A percentile compares a stretch with the other conserved stretches of the same genome.
Evolutionary conservation across 2,888 invertebrate species (phyloP).

Genomic region (Aporophyla lueneburgensis): DNA sequence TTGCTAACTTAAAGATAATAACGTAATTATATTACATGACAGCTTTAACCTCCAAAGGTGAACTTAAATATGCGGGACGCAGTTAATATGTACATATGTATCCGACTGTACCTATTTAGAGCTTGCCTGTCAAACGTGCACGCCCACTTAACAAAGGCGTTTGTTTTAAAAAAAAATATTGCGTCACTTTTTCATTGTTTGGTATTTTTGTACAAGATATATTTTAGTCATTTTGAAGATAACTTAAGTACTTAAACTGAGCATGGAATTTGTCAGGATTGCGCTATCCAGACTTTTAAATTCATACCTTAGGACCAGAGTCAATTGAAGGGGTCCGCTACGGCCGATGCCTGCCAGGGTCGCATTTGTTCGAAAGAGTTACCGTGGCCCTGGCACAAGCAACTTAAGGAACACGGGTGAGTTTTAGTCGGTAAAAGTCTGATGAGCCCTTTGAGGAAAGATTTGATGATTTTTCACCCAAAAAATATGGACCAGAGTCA

Average conservation of each 20-base stretch:
- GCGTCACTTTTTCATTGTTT: constrained; percentile 39
- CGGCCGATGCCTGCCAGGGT: too few species aligned
- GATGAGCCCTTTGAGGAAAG: too few species aligned
- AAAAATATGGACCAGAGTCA: too few species aligned
- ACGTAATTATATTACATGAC: constrained; percentile 55
- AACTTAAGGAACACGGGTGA: too few species aligned
- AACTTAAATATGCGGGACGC: constrained; percentile 54
- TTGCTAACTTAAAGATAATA: constrained; percentile 45
- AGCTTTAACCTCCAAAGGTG: constrained; percentile 59
- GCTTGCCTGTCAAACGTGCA: constrained; percentile 55
- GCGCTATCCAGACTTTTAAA: too few species aligned
- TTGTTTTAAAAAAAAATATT: constrained; percentile 36
- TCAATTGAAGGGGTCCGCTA: too few species aligned
- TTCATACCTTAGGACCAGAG: too few species aligned
- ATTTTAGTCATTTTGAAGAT: not conserved
- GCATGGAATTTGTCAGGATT: not conserved
- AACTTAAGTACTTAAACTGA: not conserved
- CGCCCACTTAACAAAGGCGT: constrained; percentile 50
- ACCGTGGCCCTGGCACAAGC: too few species aligned
- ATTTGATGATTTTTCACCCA: too few species aligned
- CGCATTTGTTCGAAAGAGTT: too few species aligned
- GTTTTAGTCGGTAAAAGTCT: too few species aligned
- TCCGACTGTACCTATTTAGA: constrained; percentile 54
- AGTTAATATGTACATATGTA: constrained; percentile 28
- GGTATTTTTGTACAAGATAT: constrained; percentile 21